A percentile compares a stretch with the other conserved stretches of the same genome.
Conservation (phyloP, 2,888 invertebrate species). For the Tachina fera region DNA sequence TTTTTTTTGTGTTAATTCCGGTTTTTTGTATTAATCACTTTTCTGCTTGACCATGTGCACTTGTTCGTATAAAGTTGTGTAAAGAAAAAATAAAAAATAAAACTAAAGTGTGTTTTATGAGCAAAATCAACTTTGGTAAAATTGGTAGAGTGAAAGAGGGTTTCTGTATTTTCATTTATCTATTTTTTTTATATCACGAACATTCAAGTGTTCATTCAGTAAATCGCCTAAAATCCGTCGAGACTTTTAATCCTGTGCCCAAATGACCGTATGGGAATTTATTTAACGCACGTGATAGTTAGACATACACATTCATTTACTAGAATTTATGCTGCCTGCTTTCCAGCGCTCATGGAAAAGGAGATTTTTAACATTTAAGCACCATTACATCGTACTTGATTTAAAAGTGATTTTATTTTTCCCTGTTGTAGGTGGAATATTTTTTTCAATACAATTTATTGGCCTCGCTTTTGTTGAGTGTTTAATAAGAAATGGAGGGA, state of each 20-base stretch:
- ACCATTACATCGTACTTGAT: slow-evolving; percentile 68
- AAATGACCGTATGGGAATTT: slow-evolving; percentile 79
- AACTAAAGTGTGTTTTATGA: slow-evolving; percentile 26
- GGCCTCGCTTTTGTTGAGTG: slow-evolving; percentile 20
- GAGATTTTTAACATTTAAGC: slow-evolving; percentile 64
- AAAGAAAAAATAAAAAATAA: neutral
- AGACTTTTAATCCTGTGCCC: slow-evolving; percentile 75
- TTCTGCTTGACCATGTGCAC: slow-evolving; percentile 74
- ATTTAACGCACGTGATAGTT: slow-evolving; percentile 80
- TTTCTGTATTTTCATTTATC: slow-evolving; percentile 24
- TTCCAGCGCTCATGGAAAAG: slow-evolving; percentile 11
- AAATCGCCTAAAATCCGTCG: slow-evolving; percentile 71
- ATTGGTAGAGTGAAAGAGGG: slow-evolving; percentile 23
- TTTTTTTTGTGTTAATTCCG: slow-evolving; percentile 51
- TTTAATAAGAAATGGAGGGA: neutral
- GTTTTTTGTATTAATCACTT: slow-evolving; percentile 79
- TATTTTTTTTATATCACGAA: slow-evolving; percentile 22
- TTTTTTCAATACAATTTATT: slow-evolving; percentile 54
- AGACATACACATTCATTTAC: slow-evolving; percentile 63
- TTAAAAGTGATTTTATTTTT: slow-evolving; percentile 59
- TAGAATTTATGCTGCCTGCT: neutral
- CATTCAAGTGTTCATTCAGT: slow-evolving; percentile 46
- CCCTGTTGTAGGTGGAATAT: slow-evolving; percentile 22
- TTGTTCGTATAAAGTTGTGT: slow-evolving; percentile 37
- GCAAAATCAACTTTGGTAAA: slow-evolving; percentile 29